phyloP scores from a whole-genome alignment of 1,140 invertebrate species.

The Apis cerana region DNA sequence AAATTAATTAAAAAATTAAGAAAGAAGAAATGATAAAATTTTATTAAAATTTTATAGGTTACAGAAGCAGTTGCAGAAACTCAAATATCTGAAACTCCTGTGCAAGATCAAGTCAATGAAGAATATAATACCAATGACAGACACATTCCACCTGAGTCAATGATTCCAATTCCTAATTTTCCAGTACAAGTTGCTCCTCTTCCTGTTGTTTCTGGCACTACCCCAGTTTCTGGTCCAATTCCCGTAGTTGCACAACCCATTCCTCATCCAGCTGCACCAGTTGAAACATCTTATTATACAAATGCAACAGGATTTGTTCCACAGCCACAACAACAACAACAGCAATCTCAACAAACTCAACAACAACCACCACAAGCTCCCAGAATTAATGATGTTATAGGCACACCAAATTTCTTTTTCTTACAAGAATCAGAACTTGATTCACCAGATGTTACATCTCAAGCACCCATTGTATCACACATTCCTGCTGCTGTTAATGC shows the following conservation, averaged over 20 bases:
- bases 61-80: slow-evolving; percentile 60
- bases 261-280: slow-evolving; percentile 70
- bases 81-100: slow-evolving; percentile 54
- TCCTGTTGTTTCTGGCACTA: slow-evolving; percentile 73
- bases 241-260: slow-evolving; percentile 76
- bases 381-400: slow-evolving; percentile 87
- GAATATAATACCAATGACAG: slow-evolving; percentile 72
- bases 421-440: slow-evolving; percentile 90
- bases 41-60: slow-evolving; percentile 47
- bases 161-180: slow-evolving; percentile 74
- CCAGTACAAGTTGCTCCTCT: slow-evolving; percentile 74
- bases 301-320: slow-evolving; percentile 73
- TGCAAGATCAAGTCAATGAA: slow-evolving; percentile 68
- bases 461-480: slow-evolving; percentile 75
- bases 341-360: slow-evolving; percentile 71
- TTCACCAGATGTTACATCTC: slow-evolving; percentile 82
- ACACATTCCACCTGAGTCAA: slow-evolving; percentile 77
- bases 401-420: slow-evolving; percentile 88
- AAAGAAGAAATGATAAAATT: background rate
- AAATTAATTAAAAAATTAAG: background rate
- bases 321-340: slow-evolving; percentile 66
- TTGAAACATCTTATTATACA: slow-evolving; percentile 75
- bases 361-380: slow-evolving; percentile 82
- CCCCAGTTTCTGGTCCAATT: slow-evolving; percentile 74
- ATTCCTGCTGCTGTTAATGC: slow-evolving; percentile 82